Conservation (phyloP, 2,113 vertebrate species). For the Carettochelys insculpta region DNA sequence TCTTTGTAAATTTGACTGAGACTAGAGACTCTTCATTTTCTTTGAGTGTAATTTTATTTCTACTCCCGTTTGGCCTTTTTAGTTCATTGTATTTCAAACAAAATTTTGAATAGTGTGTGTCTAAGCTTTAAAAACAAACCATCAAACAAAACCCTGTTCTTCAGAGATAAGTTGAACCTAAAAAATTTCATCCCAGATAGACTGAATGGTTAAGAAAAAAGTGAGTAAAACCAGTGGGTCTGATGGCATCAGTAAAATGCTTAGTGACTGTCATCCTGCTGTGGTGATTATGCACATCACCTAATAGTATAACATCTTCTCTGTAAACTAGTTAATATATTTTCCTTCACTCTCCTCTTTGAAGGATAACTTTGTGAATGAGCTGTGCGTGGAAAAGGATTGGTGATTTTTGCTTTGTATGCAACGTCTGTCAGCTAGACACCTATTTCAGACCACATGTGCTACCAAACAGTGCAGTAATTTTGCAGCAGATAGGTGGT, state of each 20-base stretch:
- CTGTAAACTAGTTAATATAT: not conserved
- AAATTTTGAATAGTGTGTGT: not conserved
- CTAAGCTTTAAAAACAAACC: not conserved
- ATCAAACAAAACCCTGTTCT: not conserved
- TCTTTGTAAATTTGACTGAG: not conserved
- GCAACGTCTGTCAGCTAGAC: not conserved
- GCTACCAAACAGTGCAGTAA: conserved; percentile 22
- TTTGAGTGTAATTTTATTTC: not conserved
- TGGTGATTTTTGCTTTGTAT: conserved; percentile 18
- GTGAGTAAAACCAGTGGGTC: not conserved
- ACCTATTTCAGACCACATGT: not conserved
- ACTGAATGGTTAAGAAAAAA: not conserved
- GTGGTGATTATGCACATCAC: not conserved
- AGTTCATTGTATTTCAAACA: not conserved
- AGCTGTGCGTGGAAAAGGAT: conserved; percentile 21
- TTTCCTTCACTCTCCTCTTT: conserved; percentile 8
- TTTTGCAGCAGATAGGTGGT: not conserved
- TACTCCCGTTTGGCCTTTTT: not conserved
- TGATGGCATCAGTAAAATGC: accelerated
- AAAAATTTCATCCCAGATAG: not conserved
- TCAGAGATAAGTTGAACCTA: not conserved
- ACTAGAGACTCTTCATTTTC: not conserved
- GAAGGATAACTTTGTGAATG: conserved; percentile 7
- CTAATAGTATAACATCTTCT: not conserved
- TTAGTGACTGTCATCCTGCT: not conserved